Evolutionary conservation across 2,888 invertebrate genomes (phyloP).

Genomic region (Amphipoea lucens): DNA sequence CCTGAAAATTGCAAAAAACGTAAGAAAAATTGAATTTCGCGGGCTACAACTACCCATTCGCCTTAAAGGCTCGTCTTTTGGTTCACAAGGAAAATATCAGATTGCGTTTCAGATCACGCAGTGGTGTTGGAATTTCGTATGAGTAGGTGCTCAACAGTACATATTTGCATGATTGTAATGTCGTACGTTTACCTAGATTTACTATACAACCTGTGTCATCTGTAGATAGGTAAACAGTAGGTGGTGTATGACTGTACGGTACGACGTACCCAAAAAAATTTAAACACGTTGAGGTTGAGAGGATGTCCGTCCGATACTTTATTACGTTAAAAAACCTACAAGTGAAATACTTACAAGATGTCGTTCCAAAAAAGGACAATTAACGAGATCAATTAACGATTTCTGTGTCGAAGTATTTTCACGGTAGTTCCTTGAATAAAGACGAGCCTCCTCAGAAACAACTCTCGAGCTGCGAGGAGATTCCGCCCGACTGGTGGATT

Average conservation of each 20-base stretch:
- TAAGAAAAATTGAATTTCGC: no score
- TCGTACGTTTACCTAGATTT: constrained; percentile 26
- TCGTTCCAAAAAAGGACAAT: constrained; percentile 74
- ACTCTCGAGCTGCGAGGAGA: constrained; percentile 74
- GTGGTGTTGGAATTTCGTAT: constrained; percentile 60
- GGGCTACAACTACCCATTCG: no score
- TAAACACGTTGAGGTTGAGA: constrained; percentile 45
- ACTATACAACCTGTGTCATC: constrained; percentile 1
- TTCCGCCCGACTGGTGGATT: constrained; percentile 76
- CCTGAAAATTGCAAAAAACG: no score
- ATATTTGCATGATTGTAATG: constrained; percentile 42
- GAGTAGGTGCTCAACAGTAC: constrained; percentile 36
- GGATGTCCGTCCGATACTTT: constrained; percentile 57
- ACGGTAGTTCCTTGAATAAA: constrained; percentile 86
- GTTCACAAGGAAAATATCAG: constrained; percentile 51
- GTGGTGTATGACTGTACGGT: neutral
- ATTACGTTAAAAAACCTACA: constrained; percentile 62
- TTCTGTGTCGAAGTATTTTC: constrained; percentile 80
- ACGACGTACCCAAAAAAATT: neutral
- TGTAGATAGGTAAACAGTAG: neutral
- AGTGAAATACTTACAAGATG: constrained; percentile 68
- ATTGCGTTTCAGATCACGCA: constrained; percentile 56
- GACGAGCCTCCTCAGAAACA: constrained; percentile 79
- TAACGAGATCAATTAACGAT: constrained; percentile 81
- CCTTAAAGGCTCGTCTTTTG: constrained; percentile 68